These are phyloP conservation scores for Cyphomyrus plagiostoma DNA, from an alignment of 2,113 vertebrate genomes.

Conservation along the genomic window DNA sequence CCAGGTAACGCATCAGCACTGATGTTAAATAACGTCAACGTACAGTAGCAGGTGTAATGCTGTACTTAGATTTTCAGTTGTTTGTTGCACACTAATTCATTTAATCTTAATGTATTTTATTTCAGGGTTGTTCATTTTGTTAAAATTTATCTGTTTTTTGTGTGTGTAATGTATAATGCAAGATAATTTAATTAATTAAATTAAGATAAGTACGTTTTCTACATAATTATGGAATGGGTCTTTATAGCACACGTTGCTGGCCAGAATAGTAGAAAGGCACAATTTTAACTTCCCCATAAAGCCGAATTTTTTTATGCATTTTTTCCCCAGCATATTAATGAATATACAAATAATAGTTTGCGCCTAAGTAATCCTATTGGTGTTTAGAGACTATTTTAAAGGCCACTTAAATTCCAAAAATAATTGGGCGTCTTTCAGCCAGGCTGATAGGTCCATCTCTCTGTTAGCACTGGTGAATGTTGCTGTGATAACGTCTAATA, in stretches of 20 bases:
- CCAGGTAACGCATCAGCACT: constrained; percentile 66
- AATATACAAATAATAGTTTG: not conserved
- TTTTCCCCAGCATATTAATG: not conserved
- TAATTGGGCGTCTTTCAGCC: not conserved
- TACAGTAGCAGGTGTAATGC: no score
- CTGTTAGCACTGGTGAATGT: not conserved
- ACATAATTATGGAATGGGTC: not conserved
- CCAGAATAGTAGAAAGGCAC: not conserved
- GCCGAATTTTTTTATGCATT: not conserved
- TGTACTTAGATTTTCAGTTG: not conserved
- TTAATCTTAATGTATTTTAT: not conserved
- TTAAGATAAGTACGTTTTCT: not conserved
- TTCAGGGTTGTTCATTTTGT: not conserved
- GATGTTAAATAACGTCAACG: not conserved
- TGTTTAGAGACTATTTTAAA: not conserved
- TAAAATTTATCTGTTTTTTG: not conserved
- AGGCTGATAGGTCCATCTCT: not conserved
- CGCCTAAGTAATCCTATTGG: not conserved
- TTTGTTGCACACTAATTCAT: not conserved
- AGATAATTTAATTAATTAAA: not conserved
- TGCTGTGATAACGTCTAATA: not conserved
- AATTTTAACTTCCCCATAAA: not conserved
- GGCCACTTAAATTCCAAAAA: not conserved
- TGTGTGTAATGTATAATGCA: not conserved
- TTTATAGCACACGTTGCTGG: not conserved